These are phyloP conservation scores for Himalopsyche tibetana DNA, from an alignment of 2,888 invertebrate species.

Conservation along the genomic window DNA sequence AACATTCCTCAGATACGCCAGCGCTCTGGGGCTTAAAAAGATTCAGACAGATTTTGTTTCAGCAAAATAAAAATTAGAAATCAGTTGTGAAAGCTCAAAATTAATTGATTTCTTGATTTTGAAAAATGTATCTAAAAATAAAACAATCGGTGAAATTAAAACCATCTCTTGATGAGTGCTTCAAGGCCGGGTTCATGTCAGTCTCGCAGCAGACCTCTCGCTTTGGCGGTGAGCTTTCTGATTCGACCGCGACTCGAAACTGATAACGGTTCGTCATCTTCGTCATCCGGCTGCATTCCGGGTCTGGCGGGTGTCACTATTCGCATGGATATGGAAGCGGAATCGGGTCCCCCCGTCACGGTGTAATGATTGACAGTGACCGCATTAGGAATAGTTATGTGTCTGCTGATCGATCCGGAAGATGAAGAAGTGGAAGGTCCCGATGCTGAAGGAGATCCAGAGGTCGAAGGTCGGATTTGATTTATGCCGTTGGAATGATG, in stretches of 20 bases:
- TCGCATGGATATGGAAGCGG: constrained; percentile 9
- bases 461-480: background rate
- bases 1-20: too few species aligned
- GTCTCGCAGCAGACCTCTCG: constrained; percentile 80
- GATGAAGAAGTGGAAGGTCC: constrained; percentile 32
- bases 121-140: background rate
- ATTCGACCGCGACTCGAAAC: constrained; percentile 87
- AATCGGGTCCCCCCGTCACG: background rate
- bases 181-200: constrained; percentile 66
- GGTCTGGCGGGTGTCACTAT: background rate
- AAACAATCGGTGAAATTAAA: background rate
- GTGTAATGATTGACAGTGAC: constrained; percentile 27
- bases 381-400: background rate
- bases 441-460: background rate
- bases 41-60: too few species aligned
- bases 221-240: constrained; percentile 88
- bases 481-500: background rate
- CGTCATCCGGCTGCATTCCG: constrained; percentile 68
- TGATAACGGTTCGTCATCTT: constrained; percentile 73
- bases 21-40: too few species aligned
- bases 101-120: background rate
- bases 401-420: background rate
- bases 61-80: background rate
- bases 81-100: background rate
- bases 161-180: constrained; percentile 39